Conservation (phyloP, 2,113 vertebrate species). For the Phylloscopus trochiloides region DNA sequence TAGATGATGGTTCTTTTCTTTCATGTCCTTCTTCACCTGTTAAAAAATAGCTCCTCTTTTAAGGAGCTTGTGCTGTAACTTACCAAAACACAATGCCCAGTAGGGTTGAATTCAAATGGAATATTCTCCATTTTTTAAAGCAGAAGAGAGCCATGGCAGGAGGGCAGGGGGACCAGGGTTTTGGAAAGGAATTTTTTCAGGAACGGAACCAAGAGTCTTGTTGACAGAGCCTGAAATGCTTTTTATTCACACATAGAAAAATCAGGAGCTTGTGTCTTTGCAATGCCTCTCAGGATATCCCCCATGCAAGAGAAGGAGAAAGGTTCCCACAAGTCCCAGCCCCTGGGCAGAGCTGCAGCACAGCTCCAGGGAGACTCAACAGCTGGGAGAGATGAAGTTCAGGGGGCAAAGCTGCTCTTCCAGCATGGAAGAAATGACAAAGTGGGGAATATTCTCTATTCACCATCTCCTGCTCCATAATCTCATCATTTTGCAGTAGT, state of each 20-base stretch:
- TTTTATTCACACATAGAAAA: accelerated
- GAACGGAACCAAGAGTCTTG: neutral
- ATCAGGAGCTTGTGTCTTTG: accelerated
- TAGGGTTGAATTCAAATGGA: neutral
- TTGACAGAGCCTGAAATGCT: neutral
- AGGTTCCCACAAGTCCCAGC: neutral
- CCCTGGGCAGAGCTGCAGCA: neutral
- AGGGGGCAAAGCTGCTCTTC: neutral
- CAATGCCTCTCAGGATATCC: neutral
- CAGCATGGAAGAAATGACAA: neutral
- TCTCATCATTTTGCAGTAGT: neutral
- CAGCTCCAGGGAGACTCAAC: neutral
- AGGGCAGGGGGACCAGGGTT: neutral
- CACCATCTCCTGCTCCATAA: neutral
- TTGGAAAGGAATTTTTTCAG: neutral
- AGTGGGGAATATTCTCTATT: neutral
- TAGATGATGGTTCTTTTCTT: neutral
- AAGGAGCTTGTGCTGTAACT: neutral
- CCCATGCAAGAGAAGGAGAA: neutral
- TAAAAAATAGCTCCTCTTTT: neutral
- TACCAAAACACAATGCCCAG: neutral
- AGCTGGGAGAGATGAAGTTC: neutral
- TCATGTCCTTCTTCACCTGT: neutral
- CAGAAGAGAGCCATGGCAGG: neutral
- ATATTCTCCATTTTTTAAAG: neutral